Percentiles rank a stretch among this genome's conserved stretches.
phyloP scores from a whole-genome alignment of 2,888 invertebrate genomes.

The Epirrhoe alternata region DNA sequence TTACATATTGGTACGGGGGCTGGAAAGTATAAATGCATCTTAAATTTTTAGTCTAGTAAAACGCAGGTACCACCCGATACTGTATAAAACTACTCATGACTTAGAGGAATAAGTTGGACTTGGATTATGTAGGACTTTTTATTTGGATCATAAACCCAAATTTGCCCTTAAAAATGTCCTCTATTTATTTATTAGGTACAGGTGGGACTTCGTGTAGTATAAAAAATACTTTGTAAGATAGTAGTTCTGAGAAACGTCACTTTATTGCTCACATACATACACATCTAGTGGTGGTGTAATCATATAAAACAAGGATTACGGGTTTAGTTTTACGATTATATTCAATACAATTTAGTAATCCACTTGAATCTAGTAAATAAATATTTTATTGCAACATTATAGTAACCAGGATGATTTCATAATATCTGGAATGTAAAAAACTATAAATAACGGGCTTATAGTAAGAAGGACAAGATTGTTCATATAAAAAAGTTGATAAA shows the following conservation, averaged over 20 bases:
- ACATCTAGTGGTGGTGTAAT: constrained; percentile 10
- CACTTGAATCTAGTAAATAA: constrained; percentile 31
- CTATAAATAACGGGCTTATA: background rate
- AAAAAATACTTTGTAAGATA: background rate
- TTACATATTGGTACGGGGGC: too few relatives aligned
- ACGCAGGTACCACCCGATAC: background rate
- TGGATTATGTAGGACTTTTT: background rate
- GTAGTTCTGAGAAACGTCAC: background rate
- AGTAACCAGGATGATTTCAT: constrained; percentile 4
- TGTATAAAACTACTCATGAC: background rate
- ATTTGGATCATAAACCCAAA: background rate
- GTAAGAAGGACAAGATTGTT: background rate
- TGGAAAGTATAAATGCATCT: background rate
- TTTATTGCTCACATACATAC: background rate
- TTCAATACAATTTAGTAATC: constrained; percentile 25
- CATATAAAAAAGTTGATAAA: background rate
- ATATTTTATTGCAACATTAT: constrained; percentile 26
- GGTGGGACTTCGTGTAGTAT: background rate
- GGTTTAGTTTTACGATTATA: constrained; percentile 31
- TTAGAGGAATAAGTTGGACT: background rate
- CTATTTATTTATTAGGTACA: background rate
- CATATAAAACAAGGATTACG: constrained; percentile 26
- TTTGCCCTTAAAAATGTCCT: background rate
- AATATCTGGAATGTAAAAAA: background rate
- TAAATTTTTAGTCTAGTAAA: background rate